These are phyloP conservation scores for Pelvicachromis taeniatus DNA, from an alignment of 2,113 vertebrate species.

Conservation along the genomic window DNA sequence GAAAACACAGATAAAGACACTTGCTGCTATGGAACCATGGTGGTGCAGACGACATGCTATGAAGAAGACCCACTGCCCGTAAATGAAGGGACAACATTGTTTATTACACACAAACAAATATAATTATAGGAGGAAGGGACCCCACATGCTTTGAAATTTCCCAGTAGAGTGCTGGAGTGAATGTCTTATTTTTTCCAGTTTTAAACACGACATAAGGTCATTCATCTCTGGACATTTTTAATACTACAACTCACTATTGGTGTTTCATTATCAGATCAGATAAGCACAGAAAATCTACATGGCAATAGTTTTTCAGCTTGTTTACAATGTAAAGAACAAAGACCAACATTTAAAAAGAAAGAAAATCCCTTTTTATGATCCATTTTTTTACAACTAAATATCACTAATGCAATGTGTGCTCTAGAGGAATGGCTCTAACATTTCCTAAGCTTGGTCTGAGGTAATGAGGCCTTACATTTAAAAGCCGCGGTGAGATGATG, in stretches of 20 bases:
- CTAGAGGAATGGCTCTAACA: neutral
- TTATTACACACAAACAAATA: neutral
- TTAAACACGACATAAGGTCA: no score
- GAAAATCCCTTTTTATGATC: neutral
- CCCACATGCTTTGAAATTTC: no score
- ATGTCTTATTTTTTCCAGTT: no score
- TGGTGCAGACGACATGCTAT: neutral
- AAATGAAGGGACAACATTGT: neutral
- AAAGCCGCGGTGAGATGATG: neutral
- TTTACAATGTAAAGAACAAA: neutral
- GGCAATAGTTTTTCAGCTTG: neutral
- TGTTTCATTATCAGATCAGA: neutral
- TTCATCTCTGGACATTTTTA: neutral
- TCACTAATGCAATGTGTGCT: neutral
- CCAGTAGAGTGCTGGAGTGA: no score
- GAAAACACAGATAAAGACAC: neutral
- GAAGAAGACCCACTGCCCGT: neutral
- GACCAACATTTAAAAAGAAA: no score
- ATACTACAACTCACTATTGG: neutral
- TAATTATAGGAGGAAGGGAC: no score
- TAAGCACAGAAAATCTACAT: neutral
- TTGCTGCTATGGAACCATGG: neutral
- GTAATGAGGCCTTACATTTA: conserved; percentile 19
- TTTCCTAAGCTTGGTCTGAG: neutral
- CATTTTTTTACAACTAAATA: neutral